Evolutionary conservation across 2,888 invertebrate species (phyloP), one percentile per base, ranked within the genome.

Genomic region (Drosophila hamatofila): DNA sequence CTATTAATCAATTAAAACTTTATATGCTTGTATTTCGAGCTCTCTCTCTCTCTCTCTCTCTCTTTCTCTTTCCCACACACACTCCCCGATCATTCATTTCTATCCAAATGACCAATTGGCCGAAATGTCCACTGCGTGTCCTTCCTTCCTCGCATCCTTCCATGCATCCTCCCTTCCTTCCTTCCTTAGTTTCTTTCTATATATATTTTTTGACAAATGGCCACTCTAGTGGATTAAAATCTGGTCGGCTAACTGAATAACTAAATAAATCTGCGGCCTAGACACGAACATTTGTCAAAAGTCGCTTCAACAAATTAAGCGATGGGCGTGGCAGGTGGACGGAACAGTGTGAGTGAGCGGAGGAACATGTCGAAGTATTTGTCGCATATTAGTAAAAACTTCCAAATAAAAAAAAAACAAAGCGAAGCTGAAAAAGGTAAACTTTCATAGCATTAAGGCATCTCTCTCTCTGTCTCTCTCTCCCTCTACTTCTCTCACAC

Each of bases 211-310:
- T 92, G 92, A 92, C 86, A 91, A 92, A 92, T 92, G 86, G 88
- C 89, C 92, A 92, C 92, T 92, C 91, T 91, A 91, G 86, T 89
- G 91, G 90, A 92, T 92, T 92, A 91, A 91, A 92, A 81, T 64
- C 27, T 78, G 60, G 49, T 39, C 55, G 56, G 52, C 52, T 57
- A 80, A 77, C 81, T 86, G 67, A 75, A 85, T 61, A 81, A 80
- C 79, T 84, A 73, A 75, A 88, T 82, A 83, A 84, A 88, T 81
- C 72, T 75, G 60, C 52, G 78, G 67, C 69, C 65, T 62, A 58
- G 71, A 75, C 73, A 66, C 69, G 65, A 51, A 72, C 84, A 89
- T 80, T 83, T 77, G 72, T 81, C 88, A 80, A 58, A 65, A 60
- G 69, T 61, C 42, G 56, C 72, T 55, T 21, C 44, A 44, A 14